Evolutionary conservation across 2,888 invertebrate species (phyloP), one percentile per base, ranked within the genome.

Genomic region (Andrena haemorrhoa): DNA sequence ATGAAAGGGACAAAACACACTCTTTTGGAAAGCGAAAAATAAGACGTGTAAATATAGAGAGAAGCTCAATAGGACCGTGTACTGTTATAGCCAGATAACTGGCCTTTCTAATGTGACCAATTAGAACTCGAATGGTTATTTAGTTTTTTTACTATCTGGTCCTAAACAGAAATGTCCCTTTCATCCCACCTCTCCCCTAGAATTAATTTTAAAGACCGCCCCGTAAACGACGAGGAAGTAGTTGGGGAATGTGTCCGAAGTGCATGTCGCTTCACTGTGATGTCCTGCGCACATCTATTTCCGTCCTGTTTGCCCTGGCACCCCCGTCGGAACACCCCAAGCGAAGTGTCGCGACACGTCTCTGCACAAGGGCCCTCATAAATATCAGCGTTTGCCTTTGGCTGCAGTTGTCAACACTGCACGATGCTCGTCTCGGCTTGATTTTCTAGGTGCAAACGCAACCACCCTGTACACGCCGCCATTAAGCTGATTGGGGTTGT

Each of bases 341-440:
- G 82, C 58, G 8, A 35, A 74, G 47, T 64, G 53, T 16, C 71
- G 49, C 64, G 60, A 70, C 79, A 69, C 77, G 72, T 84, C 68
- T 71, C 71, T 68, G 65, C 74, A 35, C 80, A 79, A 84, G 79
- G 83, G 79, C 75, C 49, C 77, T 87, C 87, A 69, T 85, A 87
- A 86, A 86, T 85, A 87, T 86, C 82, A 16, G 33, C 31, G 47
- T 70, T 74, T 76, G 69, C 75, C 85, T 87, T 85, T 82, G 71
- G 78, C 64, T 61, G 63, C 60, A 61, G 60, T 75, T 78, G 78
- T 74, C 74, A 71, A 53, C 83, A 47, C 20, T 53, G 31, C 65
- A 35, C 20, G 56, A 7, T 41, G 29, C 56, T 26, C 56, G 56
- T 29, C 47, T 23, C 53, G 31, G 49, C 65, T 70, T 58, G 63